Percentiles rank a stretch among this genome's conserved stretches.
Evolutionary conservation across 2,888 invertebrate genomes (phyloP).

Genomic region (Agonopterix subpropinquella): DNA sequence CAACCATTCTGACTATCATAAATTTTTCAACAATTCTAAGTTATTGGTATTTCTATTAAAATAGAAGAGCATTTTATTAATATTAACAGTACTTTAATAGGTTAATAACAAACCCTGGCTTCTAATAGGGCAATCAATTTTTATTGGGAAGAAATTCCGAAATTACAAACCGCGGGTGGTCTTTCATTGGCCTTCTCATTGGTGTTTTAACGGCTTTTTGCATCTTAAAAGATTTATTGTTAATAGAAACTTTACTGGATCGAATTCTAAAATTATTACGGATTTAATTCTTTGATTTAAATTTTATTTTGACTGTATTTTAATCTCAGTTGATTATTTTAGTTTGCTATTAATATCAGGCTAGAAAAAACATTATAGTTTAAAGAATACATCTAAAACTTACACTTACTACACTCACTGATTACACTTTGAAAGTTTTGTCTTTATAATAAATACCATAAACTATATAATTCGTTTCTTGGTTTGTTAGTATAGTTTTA

Average conservation of each 20-base stretch:
- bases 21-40: conserved; percentile 7
- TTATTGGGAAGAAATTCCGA: conserved; percentile 45
- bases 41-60: conserved; percentile 24
- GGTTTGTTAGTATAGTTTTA: too few species aligned
- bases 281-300: background rate
- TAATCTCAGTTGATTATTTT: too few species aligned
- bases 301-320: too few species aligned
- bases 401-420: too few species aligned
- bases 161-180: conserved; percentile 51
- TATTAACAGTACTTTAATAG: conserved; percentile 49
- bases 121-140: conserved; percentile 53
- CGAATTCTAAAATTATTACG: background rate
- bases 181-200: conserved; percentile 6
- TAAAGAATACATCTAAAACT: too few species aligned
- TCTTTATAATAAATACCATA: too few species aligned
- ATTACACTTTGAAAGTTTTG: too few species aligned
- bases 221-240: conserved; percentile 12
- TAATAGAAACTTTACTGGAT: conserved; percentile 9
- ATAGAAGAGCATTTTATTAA: conserved; percentile 36
- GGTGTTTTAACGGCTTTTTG: conserved; percentile 9
- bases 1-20: background rate
- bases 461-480: too few species aligned
- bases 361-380: too few species aligned
- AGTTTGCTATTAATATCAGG: too few species aligned
- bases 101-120: conserved; percentile 42